Conservation (phyloP, 2,797 vertebrate genomes). For the Tadarida brasiliensis region DNA sequence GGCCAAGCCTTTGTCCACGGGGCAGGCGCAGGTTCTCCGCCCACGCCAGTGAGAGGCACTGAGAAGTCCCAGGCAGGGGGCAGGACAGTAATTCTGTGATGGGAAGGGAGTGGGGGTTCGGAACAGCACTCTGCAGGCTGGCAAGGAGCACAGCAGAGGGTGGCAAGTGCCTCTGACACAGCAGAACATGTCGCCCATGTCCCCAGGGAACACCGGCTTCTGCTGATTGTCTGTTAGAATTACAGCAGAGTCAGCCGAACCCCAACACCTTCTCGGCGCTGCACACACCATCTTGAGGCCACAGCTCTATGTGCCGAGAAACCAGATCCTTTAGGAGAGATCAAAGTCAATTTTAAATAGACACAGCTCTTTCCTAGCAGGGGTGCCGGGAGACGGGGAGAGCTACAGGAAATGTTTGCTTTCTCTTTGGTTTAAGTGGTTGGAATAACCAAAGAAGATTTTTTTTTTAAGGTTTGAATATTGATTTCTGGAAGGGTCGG, state of each 20-base stretch:
- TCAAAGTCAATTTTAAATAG: constrained; percentile 67
- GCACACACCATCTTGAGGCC: neutral
- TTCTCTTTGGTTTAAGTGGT: constrained; percentile 57
- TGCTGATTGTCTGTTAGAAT: neutral
- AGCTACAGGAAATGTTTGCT: neutral
- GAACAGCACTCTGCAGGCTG: neutral
- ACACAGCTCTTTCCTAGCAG: constrained; percentile 42
- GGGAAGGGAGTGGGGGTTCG: neutral
- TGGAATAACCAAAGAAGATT: constrained; percentile 48
- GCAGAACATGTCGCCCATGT: neutral
- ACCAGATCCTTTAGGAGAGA: constrained; percentile 69
- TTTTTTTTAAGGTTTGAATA: constrained; percentile 57
- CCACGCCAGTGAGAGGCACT: neutral
- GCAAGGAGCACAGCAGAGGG: neutral
- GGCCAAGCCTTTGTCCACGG: neutral
- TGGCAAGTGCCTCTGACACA: neutral
- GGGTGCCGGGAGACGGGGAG: neutral
- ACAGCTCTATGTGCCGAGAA: neutral
- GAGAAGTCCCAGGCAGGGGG: neutral
- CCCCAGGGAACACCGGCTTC: neutral
- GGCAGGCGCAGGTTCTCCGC: too few species aligned
- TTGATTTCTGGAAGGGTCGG: constrained; percentile 62
- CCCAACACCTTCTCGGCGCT: neutral
- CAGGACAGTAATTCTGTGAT: neutral
- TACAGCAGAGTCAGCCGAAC: neutral